A percentile compares a stretch with the other conserved stretches of the same genome.
Conservation (phyloP, 2,888 invertebrate species). For the Muschampia plurimacula region DNA sequence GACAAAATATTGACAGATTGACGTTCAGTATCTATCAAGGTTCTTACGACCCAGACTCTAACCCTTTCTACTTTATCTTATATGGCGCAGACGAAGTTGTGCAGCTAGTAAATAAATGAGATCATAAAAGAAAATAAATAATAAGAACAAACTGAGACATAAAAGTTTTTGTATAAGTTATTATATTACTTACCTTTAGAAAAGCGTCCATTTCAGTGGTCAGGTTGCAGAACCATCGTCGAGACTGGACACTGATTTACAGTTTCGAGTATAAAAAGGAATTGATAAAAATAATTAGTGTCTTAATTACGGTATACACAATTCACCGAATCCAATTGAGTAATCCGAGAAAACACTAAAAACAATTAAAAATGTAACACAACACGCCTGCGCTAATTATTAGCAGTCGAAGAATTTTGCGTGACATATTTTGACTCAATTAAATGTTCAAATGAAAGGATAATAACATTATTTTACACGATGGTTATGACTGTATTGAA, state of each 20-base stretch:
- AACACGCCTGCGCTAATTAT: constrained; percentile 16
- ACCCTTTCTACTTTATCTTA: too few relatives aligned
- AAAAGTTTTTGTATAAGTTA: too few relatives aligned
- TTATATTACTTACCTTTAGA: constrained; percentile 9
- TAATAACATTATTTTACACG: background rate
- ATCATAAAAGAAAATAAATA: too few relatives aligned
- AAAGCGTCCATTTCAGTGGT: constrained; percentile 11
- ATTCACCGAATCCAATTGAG: constrained; percentile 48
- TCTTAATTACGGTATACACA: constrained; percentile 29
- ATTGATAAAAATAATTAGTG: constrained; percentile 30
- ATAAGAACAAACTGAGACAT: too few relatives aligned
- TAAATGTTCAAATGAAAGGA: background rate
- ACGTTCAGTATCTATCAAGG: too few relatives aligned
- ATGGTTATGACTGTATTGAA: background rate
- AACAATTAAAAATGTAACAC: constrained; percentile 38
- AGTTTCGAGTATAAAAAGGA: constrained; percentile 8
- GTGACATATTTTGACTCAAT: background rate
- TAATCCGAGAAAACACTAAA: constrained; percentile 36
- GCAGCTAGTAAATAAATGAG: too few relatives aligned
- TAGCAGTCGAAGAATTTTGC: constrained; percentile 1
- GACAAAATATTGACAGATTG: too few relatives aligned
- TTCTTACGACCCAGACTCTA: too few relatives aligned
- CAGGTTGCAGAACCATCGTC: background rate
- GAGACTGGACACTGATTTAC: background rate
- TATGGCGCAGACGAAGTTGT: too few relatives aligned